phyloP scores from a whole-genome alignment of 2,113 vertebrate species.

The Macrotis lagotis region DNA sequence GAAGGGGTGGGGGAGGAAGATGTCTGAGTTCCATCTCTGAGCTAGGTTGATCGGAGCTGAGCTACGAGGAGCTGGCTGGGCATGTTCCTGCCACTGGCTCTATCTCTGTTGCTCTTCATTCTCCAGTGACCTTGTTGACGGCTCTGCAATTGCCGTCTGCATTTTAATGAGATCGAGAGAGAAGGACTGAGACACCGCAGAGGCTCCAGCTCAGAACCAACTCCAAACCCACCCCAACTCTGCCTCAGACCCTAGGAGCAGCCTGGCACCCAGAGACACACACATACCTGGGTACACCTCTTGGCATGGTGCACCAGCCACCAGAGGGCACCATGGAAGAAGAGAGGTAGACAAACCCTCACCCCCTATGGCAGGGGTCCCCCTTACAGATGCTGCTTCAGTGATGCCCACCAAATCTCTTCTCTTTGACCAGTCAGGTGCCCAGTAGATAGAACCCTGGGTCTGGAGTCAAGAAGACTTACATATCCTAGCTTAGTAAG shows the following conservation, averaged over 20 bases:
- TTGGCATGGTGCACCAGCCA: background rate
- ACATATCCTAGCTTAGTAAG: background rate
- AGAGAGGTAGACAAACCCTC: constrained; percentile 11
- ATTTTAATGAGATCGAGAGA: constrained; percentile 21
- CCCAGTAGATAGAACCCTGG: background rate
- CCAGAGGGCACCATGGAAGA: constrained; percentile 58
- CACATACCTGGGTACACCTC: background rate
- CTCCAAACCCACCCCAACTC: background rate
- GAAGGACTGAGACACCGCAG: background rate
- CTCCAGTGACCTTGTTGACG: constrained; percentile 19
- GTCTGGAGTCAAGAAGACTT: background rate
- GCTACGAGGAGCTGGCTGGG: background rate
- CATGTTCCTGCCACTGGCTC: background rate
- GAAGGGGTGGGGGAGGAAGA: background rate
- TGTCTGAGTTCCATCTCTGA: constrained; percentile 55
- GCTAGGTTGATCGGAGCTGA: background rate
- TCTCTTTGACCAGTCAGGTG: background rate
- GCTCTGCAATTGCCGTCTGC: background rate
- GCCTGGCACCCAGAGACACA: constrained; percentile 64
- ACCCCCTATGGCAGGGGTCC: constrained; percentile 68
- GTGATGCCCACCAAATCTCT: background rate
- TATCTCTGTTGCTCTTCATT: background rate
- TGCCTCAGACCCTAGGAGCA: constrained; percentile 67
- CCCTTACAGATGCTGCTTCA: constrained; percentile 37
- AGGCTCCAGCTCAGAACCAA: background rate